A percentile compares a stretch with the other conserved stretches of the same genome.
These are phyloP conservation scores for Psittacus erithacus DNA, from an alignment of 2,113 vertebrate species.

Conservation along the genomic window DNA sequence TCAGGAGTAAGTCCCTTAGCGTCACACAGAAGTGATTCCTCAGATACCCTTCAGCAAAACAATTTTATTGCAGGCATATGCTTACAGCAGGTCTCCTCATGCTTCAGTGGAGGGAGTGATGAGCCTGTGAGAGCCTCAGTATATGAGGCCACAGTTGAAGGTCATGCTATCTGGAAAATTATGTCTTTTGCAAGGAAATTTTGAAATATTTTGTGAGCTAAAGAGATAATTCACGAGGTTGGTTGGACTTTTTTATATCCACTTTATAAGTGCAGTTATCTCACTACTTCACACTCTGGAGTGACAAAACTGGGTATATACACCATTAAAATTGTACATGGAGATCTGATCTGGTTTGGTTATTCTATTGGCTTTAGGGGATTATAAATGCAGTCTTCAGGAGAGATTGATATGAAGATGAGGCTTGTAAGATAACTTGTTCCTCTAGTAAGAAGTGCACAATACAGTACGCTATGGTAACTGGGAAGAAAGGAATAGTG, in stretches of 20 bases:
- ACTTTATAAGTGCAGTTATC: not conserved
- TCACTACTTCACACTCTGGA: not conserved
- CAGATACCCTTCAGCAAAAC: not conserved
- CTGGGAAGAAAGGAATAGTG: not conserved
- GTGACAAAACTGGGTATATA: not conserved
- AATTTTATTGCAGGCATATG: not conserved
- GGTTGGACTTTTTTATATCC: not conserved
- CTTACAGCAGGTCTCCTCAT: not conserved
- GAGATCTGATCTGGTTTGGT: not conserved
- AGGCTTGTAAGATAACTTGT: not conserved
- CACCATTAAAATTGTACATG: not conserved
- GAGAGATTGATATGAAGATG: not conserved
- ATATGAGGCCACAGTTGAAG: not conserved
- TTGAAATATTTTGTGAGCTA: not conserved
- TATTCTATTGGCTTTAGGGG: not conserved
- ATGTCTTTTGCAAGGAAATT: not conserved
- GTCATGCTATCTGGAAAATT: not conserved
- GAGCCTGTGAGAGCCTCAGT: not conserved
- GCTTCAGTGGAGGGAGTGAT: not conserved
- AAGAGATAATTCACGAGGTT: not conserved
- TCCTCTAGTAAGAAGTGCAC: not conserved
- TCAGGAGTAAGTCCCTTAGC: not conserved
- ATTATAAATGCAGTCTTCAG: not conserved
- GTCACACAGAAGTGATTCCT: not conserved
- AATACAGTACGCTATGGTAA: not conserved